Percentiles rank a stretch among this genome's conserved stretches.
phyloP scores from a whole-genome alignment of 1,140 invertebrate species.

The Sarcophaga peregrina region DNA sequence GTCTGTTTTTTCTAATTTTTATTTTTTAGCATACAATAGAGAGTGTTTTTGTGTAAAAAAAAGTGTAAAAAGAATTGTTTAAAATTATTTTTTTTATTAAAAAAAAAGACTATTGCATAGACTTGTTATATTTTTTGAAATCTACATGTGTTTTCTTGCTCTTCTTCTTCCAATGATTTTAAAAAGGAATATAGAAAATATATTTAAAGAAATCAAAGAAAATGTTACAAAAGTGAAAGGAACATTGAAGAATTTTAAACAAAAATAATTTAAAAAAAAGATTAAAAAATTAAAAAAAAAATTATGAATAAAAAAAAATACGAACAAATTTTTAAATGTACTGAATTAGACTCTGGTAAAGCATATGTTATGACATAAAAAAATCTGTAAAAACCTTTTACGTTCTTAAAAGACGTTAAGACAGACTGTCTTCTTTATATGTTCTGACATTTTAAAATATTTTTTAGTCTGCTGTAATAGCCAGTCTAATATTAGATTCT shows the following conservation, averaged over 20 bases:
- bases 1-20: not conserved
- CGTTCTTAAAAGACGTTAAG: no score
- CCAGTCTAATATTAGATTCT: no score
- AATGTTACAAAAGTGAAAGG: not conserved
- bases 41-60: not conserved
- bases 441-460: no score
- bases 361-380: no score
- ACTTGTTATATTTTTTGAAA: slow-evolving; percentile 2
- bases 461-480: no score
- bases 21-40: not conserved
- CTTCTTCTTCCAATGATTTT: not conserved
- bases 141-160: slow-evolving; percentile 12
- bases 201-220: not conserved
- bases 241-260: not conserved
- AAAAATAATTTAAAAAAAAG: not conserved
- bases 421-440: no score
- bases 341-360: no score
- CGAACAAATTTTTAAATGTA: no score
- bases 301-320: no score
- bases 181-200: not conserved
- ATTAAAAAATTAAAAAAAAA: no score
- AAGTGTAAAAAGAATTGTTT: not conserved
- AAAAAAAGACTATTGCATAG: not conserved
- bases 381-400: no score
- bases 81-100: not conserved